Percentiles rank a stretch among this genome's conserved stretches.
Conservation (phyloP, 2,888 invertebrate genomes). For the Agrotis ipsilon region DNA sequence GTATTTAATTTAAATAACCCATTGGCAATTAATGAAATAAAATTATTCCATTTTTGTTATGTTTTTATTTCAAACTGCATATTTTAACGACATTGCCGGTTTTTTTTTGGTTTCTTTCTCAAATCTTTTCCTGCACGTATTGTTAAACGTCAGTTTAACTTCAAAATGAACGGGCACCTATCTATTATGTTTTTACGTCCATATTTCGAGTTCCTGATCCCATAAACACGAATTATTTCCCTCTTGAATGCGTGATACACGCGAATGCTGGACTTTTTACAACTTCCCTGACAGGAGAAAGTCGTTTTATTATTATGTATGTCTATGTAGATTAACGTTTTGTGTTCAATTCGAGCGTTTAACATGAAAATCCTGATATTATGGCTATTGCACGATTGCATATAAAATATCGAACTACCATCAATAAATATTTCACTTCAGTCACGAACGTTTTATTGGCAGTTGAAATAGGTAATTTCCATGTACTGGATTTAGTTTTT, state of each 20-base stretch:
- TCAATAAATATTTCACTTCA: slow-evolving; percentile 11
- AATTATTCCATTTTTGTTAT: not conserved
- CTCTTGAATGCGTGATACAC: slow-evolving; percentile 62
- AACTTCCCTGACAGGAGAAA: slow-evolving; percentile 60
- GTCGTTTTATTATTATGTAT: slow-evolving; percentile 34
- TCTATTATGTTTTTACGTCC: slow-evolving; percentile 40
- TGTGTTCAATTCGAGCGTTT: slow-evolving; percentile 26
- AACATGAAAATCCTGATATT: slow-evolving; percentile 19
- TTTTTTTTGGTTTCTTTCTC: not conserved
- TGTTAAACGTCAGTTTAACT: slow-evolving; percentile 8
- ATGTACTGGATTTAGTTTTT: slow-evolving; percentile 2
- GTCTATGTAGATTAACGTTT: slow-evolving; percentile 32
- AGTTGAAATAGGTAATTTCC: not conserved
- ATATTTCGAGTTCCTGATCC: slow-evolving; percentile 49
- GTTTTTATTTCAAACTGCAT: not conserved
- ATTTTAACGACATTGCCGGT: not conserved
- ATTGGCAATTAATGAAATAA: not conserved
- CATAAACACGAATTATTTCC: slow-evolving; percentile 58
- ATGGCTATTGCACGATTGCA: slow-evolving; percentile 21
- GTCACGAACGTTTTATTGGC: slow-evolving; percentile 17
- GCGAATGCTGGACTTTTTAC: slow-evolving; percentile 55
- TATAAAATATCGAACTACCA: slow-evolving; percentile 25
- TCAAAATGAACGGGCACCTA: slow-evolving; percentile 14
- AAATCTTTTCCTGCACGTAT: slow-evolving; percentile 22
- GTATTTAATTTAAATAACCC: not conserved